Percentiles rank a stretch among this genome's conserved stretches.
Evolutionary conservation across 2,888 invertebrate genomes (phyloP).

Genomic region (Agrilus mali): DNA sequence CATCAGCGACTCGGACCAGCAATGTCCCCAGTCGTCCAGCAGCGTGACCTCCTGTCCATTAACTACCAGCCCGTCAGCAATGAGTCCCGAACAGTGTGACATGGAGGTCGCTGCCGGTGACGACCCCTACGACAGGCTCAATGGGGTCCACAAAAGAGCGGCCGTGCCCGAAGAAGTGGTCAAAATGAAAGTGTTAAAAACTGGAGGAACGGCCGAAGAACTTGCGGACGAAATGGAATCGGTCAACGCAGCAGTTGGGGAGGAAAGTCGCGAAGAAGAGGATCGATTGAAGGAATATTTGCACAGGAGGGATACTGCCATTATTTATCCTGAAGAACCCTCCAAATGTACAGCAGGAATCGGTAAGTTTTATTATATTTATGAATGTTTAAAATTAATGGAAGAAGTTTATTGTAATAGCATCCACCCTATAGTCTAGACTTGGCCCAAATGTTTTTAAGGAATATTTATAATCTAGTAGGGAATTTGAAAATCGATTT

Average conservation of each 20-base stretch:
- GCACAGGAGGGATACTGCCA: constrained; percentile 38
- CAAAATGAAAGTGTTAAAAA: constrained; percentile 18
- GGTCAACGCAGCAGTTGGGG: constrained; percentile 22
- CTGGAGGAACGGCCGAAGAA: constrained; percentile 22
- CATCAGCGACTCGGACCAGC: constrained; percentile 17
- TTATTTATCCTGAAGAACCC: constrained; percentile 32
- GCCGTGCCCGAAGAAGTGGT: constrained; percentile 22
- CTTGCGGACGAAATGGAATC: constrained; percentile 19
- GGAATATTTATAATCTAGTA: too few relatives aligned
- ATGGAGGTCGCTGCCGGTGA: constrained; percentile 23
- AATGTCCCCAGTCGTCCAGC: constrained; percentile 21
- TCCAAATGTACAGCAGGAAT: constrained; percentile 20
- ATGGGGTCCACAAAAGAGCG: constrained; percentile 19
- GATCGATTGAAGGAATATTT: constrained; percentile 36
- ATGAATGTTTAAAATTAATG: too few relatives aligned
- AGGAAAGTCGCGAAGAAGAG: constrained; percentile 24
- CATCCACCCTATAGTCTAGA: too few relatives aligned
- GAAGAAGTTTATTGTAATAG: too few relatives aligned
- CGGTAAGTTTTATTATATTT: constrained; percentile 8
- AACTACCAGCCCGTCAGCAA: constrained; percentile 12
- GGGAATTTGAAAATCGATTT: too few relatives aligned
- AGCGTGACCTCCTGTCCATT: constrained; percentile 16
- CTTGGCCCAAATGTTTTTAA: too few relatives aligned
- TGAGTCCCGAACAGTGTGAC: constrained; percentile 30
- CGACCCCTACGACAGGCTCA: constrained; percentile 15